Evolutionary conservation across 2,113 vertebrate species (phyloP), one percentile per base, ranked within the genome.

Genomic region (Bucco capensis): DNA sequence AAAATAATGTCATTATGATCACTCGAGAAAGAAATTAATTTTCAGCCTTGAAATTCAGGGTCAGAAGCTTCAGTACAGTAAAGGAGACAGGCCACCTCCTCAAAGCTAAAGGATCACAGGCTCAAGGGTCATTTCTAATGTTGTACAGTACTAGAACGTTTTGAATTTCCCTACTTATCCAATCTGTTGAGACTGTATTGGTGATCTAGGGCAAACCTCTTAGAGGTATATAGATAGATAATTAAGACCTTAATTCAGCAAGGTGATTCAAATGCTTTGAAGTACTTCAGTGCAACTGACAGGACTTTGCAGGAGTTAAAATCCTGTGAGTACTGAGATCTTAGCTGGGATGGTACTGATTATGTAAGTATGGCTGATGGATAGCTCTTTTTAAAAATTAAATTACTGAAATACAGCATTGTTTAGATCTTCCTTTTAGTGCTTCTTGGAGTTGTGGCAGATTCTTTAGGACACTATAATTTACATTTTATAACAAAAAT

Each of bases 401-500:
- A 85, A 80, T 85, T 89, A 80, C 14, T 83, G 66, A 75, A 85
- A 77, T 88, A 56, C 53, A 86, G 12, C 92, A 57, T 57, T 76
- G 50, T 84, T 95, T 54, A 78, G 58, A 64, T 79, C 86, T 96
- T 91, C 24, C 56, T 97, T 88, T 86, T 66, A 91, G 64, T 89
- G 11, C 67, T 92, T 58, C 60, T 69, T 81, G 76, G 61, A 83
- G 58, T 79, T 92, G 88, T 73, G 83, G 89, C 75, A 77, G 74
- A 95, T 93, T 91, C 66, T 83, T 97, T 85, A 72, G 82, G 87
- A 84, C 75, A 90, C 78, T 84, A 47, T 79, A 79, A 92, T 93
- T 90, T 97, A 90, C 35, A 86, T 77, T 94, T 96, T 95, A 79
- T 91, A 91, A 86, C 58, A 96, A 94, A 97, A 96, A 56, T 70